Conservation (phyloP, 2,888 invertebrate species). For the Meghimatium bilineatum region DNA sequence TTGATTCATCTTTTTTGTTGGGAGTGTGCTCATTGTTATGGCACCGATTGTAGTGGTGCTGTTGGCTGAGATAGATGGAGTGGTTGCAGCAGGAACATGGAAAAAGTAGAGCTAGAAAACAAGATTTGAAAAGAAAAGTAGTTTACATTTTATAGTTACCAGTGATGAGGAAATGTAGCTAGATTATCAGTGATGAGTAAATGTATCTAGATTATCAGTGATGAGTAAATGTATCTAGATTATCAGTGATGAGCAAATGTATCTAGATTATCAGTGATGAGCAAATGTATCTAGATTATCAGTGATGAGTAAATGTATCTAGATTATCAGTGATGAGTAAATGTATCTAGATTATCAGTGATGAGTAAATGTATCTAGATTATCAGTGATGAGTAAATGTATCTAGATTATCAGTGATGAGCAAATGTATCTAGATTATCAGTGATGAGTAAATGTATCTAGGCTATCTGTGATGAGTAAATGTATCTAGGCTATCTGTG, state of each 20-base stretch:
- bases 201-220: not conserved
- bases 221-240: not conserved
- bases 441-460: too few species aligned
- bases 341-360: too few species aligned
- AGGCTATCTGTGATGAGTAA: too few species aligned
- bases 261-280: not conserved
- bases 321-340: too few species aligned
- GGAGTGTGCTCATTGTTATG: not conserved
- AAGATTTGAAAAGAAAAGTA: not conserved
- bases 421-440: too few species aligned
- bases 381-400: too few species aligned
- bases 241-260: not conserved
- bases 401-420: too few species aligned
- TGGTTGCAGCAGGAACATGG: conserved; percentile 60
- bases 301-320: too few species aligned
- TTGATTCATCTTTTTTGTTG: not conserved
- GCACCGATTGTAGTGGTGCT: conserved; percentile 13
- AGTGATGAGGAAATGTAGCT: not conserved
- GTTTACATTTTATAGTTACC: not conserved
- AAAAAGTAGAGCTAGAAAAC: conserved; percentile 66
- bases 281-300: not conserved
- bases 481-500: too few species aligned
- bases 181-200: not conserved
- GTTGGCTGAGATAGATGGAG: conserved; percentile 43
- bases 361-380: too few species aligned